phyloP scores from a whole-genome alignment of 2,113 vertebrate genomes.

The Paradisaea rubra region DNA sequence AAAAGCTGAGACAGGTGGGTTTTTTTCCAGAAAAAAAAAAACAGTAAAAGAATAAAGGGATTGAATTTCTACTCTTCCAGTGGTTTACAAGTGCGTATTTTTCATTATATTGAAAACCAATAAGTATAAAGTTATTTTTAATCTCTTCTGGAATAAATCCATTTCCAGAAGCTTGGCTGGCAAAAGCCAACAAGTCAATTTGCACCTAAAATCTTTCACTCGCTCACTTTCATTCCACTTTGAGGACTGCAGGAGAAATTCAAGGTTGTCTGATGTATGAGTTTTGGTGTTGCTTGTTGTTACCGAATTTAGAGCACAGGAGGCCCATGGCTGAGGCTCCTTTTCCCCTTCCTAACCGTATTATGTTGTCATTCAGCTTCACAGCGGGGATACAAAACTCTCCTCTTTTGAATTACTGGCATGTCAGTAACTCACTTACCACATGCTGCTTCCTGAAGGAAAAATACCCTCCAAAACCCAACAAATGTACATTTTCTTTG shows the following conservation, averaged over 20 bases:
- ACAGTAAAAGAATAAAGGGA: neutral
- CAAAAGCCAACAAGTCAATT: neutral
- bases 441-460: slow-evolving; percentile 37
- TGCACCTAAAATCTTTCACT: neutral
- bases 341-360: neutral
- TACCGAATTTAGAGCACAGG: neutral
- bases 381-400: slow-evolving; percentile 42
- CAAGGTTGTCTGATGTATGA: neutral
- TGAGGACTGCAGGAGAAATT: neutral
- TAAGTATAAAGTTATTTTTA: neutral
- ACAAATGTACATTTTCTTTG: slow-evolving; percentile 39
- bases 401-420: slow-evolving; percentile 39
- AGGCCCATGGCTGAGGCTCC: neutral
- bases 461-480: neutral
- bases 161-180: neutral
- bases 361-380: slow-evolving; percentile 64
- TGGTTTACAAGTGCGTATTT: neutral
- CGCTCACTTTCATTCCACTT: neutral
- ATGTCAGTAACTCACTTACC: slow-evolving; percentile 29
- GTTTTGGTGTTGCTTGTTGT: neutral
- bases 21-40: fast-evolving
- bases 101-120: neutral
- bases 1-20: neutral
- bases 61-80: neutral
- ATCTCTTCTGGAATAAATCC: neutral